These are phyloP conservation scores for Tubulanus polymorphus DNA, from an alignment of 2,888 invertebrate genomes.

Conservation along the genomic window DNA sequence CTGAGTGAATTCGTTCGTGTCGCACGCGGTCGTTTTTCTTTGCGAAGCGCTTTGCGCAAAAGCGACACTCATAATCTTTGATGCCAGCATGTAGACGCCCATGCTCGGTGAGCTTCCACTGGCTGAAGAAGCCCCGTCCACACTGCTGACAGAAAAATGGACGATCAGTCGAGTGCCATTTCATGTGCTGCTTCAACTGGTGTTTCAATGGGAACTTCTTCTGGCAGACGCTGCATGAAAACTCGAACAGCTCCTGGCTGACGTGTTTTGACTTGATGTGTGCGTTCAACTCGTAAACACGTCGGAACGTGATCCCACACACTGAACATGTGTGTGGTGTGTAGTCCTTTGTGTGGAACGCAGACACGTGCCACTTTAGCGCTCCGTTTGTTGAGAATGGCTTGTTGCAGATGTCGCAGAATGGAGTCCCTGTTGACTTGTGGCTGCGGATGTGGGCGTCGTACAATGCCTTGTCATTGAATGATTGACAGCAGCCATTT, in stretches of 20 bases:
- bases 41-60: too few relatives aligned
- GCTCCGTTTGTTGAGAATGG: constrained; percentile 42
- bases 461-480: too few relatives aligned
- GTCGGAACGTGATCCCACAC: constrained; percentile 40
- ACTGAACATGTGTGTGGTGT: constrained; percentile 37
- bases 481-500: too few relatives aligned
- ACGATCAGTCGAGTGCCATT: constrained; percentile 41
- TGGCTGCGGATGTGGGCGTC: too few relatives aligned
- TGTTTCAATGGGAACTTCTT: constrained; percentile 37
- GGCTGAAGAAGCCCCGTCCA: constrained; percentile 42
- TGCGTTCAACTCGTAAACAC: constrained; percentile 38
- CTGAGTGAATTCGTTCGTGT: too few relatives aligned
- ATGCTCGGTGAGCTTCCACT: constrained; percentile 44
- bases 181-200: constrained; percentile 46
- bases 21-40: too few relatives aligned
- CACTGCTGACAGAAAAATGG: constrained; percentile 41
- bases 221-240: constrained; percentile 34
- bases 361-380: constrained; percentile 41
- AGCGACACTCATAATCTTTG: too few relatives aligned
- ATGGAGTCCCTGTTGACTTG: too few relatives aligned
- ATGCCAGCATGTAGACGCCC: constrained; percentile 44
- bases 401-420: constrained; percentile 39
- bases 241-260: too few relatives aligned
- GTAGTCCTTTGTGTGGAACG: constrained; percentile 34
- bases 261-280: constrained; percentile 42